Conservation (phyloP, 2,113 vertebrate genomes). For the Eulemur rufifrons region DNA sequence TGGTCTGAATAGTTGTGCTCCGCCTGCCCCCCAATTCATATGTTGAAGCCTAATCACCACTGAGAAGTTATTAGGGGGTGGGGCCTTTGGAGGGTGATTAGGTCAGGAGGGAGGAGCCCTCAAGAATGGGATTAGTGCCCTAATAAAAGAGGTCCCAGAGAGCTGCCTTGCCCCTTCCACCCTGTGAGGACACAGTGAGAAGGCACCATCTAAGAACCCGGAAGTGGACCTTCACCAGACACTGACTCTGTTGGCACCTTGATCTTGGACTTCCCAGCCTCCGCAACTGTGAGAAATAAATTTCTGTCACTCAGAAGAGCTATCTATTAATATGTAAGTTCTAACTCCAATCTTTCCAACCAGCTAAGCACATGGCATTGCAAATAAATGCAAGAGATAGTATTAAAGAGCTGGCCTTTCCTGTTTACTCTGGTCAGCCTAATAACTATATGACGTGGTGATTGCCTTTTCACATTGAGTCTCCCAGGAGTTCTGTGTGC, state of each 20-base stretch:
- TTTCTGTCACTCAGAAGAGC: neutral
- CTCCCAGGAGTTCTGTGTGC: too few relatives aligned
- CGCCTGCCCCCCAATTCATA: fast-evolving
- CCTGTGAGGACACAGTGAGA: too few relatives aligned
- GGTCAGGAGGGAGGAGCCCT: neutral
- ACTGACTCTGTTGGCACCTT: too few relatives aligned
- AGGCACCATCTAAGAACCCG: too few relatives aligned
- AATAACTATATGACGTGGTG: too few relatives aligned
- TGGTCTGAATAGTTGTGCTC: neutral
- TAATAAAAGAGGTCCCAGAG: too few relatives aligned
- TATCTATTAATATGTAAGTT: neutral
- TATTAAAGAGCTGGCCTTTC: neutral
- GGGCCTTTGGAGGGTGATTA: too few relatives aligned
- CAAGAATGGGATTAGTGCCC: neutral
- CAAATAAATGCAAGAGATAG: neutral
- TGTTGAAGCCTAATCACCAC: neutral
- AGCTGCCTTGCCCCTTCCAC: too few relatives aligned
- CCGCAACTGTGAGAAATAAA: too few relatives aligned
- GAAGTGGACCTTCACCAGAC: too few relatives aligned
- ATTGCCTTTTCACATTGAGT: too few relatives aligned
- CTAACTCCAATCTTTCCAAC: neutral
- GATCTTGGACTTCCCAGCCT: too few relatives aligned
- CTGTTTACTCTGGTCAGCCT: neutral
- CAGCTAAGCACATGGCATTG: neutral
- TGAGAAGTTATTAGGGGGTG: neutral